Evolutionary conservation across 1,140 invertebrate genomes (phyloP).

Genomic region (Philaenus spumarius): DNA sequence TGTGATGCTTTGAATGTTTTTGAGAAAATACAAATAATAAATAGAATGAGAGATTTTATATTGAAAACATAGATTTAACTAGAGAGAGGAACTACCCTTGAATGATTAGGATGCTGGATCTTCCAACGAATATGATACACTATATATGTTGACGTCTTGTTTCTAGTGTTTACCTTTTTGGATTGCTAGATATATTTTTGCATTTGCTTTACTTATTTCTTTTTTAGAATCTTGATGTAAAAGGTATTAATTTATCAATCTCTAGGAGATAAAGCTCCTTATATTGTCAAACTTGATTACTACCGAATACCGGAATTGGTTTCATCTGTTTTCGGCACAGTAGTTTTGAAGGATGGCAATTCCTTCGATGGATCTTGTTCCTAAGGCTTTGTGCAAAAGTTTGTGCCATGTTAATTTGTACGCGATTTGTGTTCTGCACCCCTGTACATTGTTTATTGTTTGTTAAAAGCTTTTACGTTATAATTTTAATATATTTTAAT

Average conservation of each 20-base stretch:
- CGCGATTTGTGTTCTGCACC: not conserved
- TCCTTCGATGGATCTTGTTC: too few relatives aligned
- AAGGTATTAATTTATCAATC: constrained; percentile 4
- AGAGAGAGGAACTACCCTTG: constrained; percentile 11
- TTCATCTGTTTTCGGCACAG: constrained; percentile 9
- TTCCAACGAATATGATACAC: constrained; percentile 8
- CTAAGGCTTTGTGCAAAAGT: not conserved
- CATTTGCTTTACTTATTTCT: constrained; percentile 12
- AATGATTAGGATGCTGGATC: constrained; percentile 6
- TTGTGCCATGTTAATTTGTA: not conserved
- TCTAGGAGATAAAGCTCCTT: constrained; percentile 3
- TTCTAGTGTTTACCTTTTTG: constrained; percentile 4
- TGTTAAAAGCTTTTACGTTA: not conserved
- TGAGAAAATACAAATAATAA: constrained; percentile 9
- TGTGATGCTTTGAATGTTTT: constrained; percentile 21
- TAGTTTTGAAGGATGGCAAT: not conserved
- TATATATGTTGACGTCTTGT: constrained; percentile 3
- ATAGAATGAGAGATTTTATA: constrained; percentile 20
- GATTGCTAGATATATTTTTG: constrained; percentile 15
- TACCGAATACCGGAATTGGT: not conserved
- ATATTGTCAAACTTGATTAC: constrained; percentile 4
- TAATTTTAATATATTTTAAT: not conserved
- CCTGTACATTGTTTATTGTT: not conserved
- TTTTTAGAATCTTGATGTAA: constrained; percentile 14
- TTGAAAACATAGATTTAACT: constrained; percentile 17